phyloP scores from a whole-genome alignment of 2,888 invertebrate species.

The Heterodera filipjevi region DNA sequence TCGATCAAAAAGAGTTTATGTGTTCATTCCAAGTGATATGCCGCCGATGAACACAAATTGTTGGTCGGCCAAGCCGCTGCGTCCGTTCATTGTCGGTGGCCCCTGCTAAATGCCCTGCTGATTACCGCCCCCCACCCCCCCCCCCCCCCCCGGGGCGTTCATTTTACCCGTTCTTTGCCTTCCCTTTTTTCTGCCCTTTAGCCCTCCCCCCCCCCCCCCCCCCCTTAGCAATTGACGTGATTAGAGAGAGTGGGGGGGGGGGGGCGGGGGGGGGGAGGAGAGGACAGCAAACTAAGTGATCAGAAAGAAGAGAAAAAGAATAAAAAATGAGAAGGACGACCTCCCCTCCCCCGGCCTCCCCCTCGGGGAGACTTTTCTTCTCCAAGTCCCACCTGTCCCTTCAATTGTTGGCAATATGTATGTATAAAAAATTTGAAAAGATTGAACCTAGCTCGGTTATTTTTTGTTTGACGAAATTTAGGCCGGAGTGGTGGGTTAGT shows the following conservation, averaged over 20 bases:
- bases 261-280: too few relatives aligned
- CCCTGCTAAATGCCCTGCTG: not conserved
- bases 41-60: not conserved
- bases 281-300: not conserved
- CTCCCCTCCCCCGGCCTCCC: too few relatives aligned
- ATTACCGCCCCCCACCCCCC: not conserved
- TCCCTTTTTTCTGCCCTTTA: not conserved
- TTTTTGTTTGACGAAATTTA: not conserved
- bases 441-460: not conserved
- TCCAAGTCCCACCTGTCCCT: not conserved
- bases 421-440: not conserved
- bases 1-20: not conserved
- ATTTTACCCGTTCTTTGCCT: not conserved
- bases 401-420: conserved; percentile 6
- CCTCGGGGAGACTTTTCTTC: not conserved
- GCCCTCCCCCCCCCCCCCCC: not conserved
- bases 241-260: too few relatives aligned
- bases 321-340: not conserved
- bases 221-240: not conserved
- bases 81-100: too few relatives aligned
- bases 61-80: not conserved
- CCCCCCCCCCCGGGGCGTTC: not conserved
- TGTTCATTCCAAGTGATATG: not conserved
- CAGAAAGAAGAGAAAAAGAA: not conserved
- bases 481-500: not conserved